Conservation (phyloP, 2,113 vertebrate species). For the Proteles cristata region DNA sequence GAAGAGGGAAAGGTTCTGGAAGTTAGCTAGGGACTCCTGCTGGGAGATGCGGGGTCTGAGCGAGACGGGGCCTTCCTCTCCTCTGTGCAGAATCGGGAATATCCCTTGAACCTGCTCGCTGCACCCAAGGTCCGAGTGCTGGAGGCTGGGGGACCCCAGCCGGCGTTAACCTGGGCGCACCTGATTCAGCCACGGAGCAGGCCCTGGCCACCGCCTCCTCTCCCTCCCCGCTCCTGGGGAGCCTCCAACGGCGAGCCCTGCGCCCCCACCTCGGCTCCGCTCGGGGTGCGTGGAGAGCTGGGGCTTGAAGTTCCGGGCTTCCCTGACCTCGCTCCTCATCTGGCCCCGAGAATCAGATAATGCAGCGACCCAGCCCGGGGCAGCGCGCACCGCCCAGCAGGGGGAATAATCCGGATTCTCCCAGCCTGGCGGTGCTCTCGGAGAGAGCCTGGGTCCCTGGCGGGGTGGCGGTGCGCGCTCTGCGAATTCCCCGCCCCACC, state of each 20-base stretch:
- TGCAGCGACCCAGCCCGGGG: too few relatives aligned
- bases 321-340: neutral
- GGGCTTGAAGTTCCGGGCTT: neutral
- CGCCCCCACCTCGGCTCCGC: rapidly evolving
- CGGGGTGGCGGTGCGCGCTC: neutral
- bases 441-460: neutral
- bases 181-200: neutral
- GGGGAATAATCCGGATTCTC: neutral
- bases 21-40: neutral
- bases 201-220: neutral
- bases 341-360: neutral
- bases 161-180: neutral
- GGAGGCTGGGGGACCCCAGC: neutral
- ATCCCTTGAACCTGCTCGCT: neutral
- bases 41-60: neutral
- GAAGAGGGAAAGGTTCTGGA: neutral
- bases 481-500: neutral
- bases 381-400: neutral
- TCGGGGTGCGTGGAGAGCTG: neutral
- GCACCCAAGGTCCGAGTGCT: neutral
- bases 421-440: neutral
- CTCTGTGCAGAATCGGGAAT: neutral
- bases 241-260: neutral
- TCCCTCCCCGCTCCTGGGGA: too few relatives aligned
- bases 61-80: neutral